phyloP scores from a whole-genome alignment of 2,113 vertebrate genomes.

The Laterallus jamaicensis region DNA sequence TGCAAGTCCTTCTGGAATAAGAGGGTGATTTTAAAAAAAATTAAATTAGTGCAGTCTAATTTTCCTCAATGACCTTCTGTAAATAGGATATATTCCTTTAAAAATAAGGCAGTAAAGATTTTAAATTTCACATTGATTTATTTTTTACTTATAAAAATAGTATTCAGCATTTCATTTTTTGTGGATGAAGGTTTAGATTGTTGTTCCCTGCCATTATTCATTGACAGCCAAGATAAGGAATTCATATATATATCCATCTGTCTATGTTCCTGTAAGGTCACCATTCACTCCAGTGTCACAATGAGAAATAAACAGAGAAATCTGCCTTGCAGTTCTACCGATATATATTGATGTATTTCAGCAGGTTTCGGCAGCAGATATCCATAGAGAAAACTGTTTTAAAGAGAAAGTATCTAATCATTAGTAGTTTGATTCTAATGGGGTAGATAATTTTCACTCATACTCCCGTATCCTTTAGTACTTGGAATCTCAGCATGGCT shows the following conservation, averaged over 20 bases:
- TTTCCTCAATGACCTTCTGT: neutral
- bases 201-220: neutral
- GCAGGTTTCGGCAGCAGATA: neutral
- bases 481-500: neutral
- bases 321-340: neutral
- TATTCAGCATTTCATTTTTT: neutral
- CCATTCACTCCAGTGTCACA: neutral
- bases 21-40: neutral
- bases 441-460: neutral
- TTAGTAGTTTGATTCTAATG: neutral
- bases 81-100: neutral
- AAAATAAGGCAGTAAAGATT: neutral
- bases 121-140: neutral
- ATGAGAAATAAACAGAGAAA: neutral
- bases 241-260: neutral
- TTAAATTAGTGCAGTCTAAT: neutral
- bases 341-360: neutral
- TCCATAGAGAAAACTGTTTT: neutral
- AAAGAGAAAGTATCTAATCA: neutral
- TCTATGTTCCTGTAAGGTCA: neutral
- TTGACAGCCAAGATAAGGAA: neutral
- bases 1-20: neutral
- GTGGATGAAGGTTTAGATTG: neutral
- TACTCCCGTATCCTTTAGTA: neutral
- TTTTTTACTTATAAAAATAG: neutral